These are phyloP conservation scores for Saccostrea glomerata DNA, from an alignment of 1,140 invertebrate species.

Conservation along the genomic window DNA sequence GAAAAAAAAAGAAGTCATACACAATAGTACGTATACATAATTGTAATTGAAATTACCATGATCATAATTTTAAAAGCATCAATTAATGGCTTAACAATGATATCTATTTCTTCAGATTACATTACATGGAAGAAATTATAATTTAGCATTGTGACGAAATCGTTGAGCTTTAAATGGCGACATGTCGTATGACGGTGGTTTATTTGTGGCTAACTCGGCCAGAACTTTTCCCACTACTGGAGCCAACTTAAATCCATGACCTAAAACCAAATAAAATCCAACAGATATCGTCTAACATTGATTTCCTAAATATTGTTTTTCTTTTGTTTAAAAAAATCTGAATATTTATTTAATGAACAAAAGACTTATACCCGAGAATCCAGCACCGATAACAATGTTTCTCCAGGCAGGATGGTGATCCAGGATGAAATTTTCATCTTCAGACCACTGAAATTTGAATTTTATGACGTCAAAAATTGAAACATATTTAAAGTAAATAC, in stretches of 20 bases:
- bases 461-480: no score
- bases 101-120: no score
- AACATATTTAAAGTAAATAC: no score
- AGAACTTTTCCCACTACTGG: conserved; percentile 75
- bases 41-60: no score
- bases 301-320: background rate
- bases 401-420: conserved; percentile 72
- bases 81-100: no score
- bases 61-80: no score
- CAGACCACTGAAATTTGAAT: conserved; percentile 62
- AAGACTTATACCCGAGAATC: conserved; percentile 73
- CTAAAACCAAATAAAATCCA: conserved; percentile 55
- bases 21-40: no score
- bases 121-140: conserved; percentile 35
- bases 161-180: conserved; percentile 63
- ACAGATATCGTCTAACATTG: background rate
- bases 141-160: conserved; percentile 56
- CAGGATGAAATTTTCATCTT: conserved; percentile 71
- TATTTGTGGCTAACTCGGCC: conserved; percentile 65
- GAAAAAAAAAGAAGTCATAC: no score
- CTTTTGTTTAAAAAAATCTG: background rate
- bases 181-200: conserved; percentile 61
- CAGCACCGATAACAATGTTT: conserved; percentile 74
- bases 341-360: background rate
- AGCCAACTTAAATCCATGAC: conserved; percentile 77